phyloP scores from a whole-genome alignment of 2,797 vertebrate species.

The Paguma larvata region DNA sequence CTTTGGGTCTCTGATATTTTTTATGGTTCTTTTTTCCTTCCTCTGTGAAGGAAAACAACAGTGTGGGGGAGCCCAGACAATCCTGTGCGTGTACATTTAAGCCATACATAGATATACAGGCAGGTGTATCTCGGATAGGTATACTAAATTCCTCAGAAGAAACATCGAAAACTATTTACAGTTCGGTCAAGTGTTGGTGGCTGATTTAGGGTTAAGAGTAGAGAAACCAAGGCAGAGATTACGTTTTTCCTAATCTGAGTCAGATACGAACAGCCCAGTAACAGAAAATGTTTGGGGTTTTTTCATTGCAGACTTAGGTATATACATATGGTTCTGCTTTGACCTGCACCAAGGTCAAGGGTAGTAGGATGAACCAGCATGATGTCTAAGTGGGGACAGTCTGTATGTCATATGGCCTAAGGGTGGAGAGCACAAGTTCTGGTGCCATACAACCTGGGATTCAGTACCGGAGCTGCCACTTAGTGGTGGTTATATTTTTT shows the following conservation, averaged over 20 bases:
- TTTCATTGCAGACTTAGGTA: background rate
- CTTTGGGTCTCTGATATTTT: conserved; percentile 34
- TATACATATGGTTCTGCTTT: background rate
- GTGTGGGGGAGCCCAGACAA: background rate
- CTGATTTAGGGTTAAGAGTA: background rate
- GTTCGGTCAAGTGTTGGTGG: background rate
- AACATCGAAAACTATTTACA: background rate
- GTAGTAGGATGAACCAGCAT: background rate
- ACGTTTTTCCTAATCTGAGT: background rate
- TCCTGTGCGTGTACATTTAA: background rate
- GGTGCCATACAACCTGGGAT: no score
- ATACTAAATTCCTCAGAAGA: background rate
- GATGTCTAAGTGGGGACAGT: background rate
- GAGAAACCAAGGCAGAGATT: background rate
- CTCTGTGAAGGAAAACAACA: background rate
- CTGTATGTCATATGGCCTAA: background rate
- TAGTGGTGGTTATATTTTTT: background rate
- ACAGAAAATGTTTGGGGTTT: background rate
- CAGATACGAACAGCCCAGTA: background rate
- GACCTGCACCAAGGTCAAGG: background rate
- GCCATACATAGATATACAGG: background rate
- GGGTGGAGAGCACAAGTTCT: background rate
- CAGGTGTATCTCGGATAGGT: background rate
- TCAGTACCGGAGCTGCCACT: background rate
- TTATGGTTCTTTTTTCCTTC: background rate